A percentile compares a stretch with the other conserved stretches of the same genome.
Conservation (phyloP, 2,113 vertebrate species). For the Limnothrissa miodon region DNA sequence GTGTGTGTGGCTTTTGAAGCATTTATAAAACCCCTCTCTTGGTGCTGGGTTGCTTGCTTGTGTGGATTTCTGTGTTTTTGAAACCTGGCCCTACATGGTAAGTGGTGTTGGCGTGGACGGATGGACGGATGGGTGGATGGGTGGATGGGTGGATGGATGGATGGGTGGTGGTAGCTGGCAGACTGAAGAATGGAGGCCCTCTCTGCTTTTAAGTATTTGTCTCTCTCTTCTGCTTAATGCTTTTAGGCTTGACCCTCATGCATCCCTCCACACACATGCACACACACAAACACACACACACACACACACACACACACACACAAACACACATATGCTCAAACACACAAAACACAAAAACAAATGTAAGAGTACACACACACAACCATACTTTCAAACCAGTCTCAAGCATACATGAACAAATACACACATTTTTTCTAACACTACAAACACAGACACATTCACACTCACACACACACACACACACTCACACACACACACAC, state of each 20-base stretch:
- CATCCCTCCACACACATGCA: neutral
- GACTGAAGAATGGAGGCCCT: constrained; percentile 21
- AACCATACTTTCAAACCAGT: neutral
- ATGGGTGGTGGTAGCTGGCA: constrained; percentile 2
- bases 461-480: neutral
- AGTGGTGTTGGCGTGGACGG: neutral
- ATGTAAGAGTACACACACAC: too few relatives aligned
- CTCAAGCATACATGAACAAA: neutral
- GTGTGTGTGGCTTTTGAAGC: constrained; percentile 34
- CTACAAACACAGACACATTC: neutral
- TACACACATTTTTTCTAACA: neutral
- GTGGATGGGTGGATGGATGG: too few relatives aligned
- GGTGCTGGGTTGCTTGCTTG: constrained; percentile 28
- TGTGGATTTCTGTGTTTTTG: constrained; percentile 41
- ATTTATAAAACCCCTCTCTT: constrained; percentile 39
- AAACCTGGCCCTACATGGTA: constrained; percentile 22
- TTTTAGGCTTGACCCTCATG: constrained; percentile 50
- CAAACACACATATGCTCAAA: neutral
- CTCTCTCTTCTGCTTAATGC: constrained; percentile 36
- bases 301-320: neutral
- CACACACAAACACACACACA: neutral
- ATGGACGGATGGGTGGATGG: too few relatives aligned
- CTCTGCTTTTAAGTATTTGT: constrained; percentile 44
- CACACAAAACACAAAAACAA: neutral
- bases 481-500: neutral